Conservation (phyloP, 2,888 invertebrate species). For the Agrypnus murinus region DNA sequence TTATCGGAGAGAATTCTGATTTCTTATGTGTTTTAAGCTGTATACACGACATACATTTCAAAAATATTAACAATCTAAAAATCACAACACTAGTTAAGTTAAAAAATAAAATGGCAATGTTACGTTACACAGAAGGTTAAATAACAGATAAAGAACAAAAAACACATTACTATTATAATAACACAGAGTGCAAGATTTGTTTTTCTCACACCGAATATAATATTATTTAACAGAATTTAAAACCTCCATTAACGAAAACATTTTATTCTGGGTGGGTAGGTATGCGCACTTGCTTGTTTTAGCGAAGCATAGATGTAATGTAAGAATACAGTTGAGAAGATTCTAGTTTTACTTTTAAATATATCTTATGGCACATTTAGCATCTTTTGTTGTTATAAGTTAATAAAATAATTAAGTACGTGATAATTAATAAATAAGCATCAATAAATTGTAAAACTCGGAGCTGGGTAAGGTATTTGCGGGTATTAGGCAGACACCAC, state of each 20-base stretch:
- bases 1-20: not conserved
- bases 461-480: no score
- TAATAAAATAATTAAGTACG: no score
- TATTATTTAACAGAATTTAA: constrained; percentile 1
- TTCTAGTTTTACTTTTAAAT: no score
- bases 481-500: no score
- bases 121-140: constrained; percentile 53
- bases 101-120: constrained; percentile 66
- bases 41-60: constrained; percentile 56
- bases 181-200: not conserved
- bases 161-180: constrained; percentile 9
- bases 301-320: not conserved
- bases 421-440: no score
- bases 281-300: constrained; percentile 1
- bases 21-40: not conserved
- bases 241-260: constrained; percentile 25
- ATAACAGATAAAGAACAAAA: constrained; percentile 51
- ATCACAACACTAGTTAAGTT: constrained; percentile 69
- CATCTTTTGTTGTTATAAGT: no score
- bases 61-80: constrained; percentile 58
- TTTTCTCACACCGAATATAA: no score
- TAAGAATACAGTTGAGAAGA: no score
- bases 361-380: no score
- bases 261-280: constrained; percentile 10
- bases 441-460: no score